These are phyloP conservation scores for Nesogale talazaci DNA, from an alignment of 2,113 vertebrate genomes.

Conservation along the genomic window DNA sequence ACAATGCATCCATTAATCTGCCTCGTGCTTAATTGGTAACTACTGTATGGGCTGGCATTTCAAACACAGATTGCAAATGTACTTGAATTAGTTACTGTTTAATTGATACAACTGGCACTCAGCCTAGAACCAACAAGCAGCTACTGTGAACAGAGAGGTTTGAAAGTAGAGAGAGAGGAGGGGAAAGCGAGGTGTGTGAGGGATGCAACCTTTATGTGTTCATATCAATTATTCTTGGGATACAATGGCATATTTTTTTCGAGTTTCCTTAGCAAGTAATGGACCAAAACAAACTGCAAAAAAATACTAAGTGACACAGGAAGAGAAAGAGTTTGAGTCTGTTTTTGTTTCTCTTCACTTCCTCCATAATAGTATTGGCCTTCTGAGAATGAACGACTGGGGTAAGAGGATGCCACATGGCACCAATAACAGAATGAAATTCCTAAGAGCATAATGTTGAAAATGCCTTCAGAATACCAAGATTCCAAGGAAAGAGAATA, in stretches of 20 bases:
- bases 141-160: slow-evolving; percentile 69
- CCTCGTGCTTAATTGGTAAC: slow-evolving; percentile 83
- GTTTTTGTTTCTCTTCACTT: background rate
- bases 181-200: slow-evolving; percentile 64
- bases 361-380: background rate
- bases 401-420: background rate
- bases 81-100: slow-evolving; percentile 83
- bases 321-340: background rate
- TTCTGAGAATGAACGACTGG: background rate
- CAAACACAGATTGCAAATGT: slow-evolving; percentile 84
- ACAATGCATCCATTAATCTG: slow-evolving; percentile 84
- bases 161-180: slow-evolving; percentile 60
- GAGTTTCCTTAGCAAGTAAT: slow-evolving; percentile 57
- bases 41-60: slow-evolving; percentile 83
- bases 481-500: slow-evolving; percentile 41
- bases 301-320: slow-evolving; percentile 29
- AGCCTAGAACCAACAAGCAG: slow-evolving; percentile 69
- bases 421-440: slow-evolving; percentile 45
- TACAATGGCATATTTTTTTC: slow-evolving; percentile 66
- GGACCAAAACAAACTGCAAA: slow-evolving; percentile 55
- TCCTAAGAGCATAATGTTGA: slow-evolving; percentile 38
- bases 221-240: slow-evolving; percentile 65
- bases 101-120: slow-evolving; percentile 83
- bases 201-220: slow-evolving; percentile 74
- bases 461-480: slow-evolving; percentile 45